Evolutionary conservation across 2,888 invertebrate genomes (phyloP).

Genomic region (Lordiphosa fenestrarum): DNA sequence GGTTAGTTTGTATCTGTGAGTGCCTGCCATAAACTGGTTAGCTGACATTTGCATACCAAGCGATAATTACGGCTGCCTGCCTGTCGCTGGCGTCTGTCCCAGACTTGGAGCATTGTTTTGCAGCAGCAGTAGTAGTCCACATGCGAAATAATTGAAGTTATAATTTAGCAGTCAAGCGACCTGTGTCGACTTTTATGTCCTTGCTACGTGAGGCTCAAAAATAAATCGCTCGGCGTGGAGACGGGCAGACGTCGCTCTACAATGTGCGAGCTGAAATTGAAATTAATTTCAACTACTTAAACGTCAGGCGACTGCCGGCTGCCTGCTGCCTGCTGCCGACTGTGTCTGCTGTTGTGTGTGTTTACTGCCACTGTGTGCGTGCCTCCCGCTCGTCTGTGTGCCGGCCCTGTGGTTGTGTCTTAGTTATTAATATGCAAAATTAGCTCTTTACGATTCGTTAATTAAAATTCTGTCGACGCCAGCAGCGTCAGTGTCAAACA

Average conservation of each 20-base stretch:
- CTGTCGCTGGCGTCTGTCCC: background rate
- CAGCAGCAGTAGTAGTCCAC: too few species aligned
- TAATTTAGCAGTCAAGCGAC: conserved; percentile 37
- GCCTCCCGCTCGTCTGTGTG: conserved; percentile 22
- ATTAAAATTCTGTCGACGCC: conserved; percentile 63
- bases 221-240: conserved; percentile 23
- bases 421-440: conserved; percentile 73
- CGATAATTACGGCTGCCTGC: conserved; percentile 29
- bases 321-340: conserved; percentile 1
- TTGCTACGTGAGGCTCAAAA: conserved; percentile 32
- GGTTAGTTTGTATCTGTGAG: conserved; percentile 22
- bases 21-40: conserved; percentile 25
- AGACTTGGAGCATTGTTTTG: too few species aligned
- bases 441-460: conserved; percentile 66
- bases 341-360: conserved; percentile 34
- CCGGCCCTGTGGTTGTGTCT: conserved; percentile 15
- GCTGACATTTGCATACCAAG: conserved; percentile 47
- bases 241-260: conserved; percentile 2
- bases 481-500: conserved; percentile 1
- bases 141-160: conserved; percentile 48
- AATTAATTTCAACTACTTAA: conserved; percentile 65
- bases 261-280: conserved; percentile 40
- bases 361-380: conserved; percentile 60
- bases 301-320: conserved; percentile 30
- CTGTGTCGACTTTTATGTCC: conserved; percentile 35